Conservation (phyloP, 2,888 invertebrate genomes). For the Limulus polyphemus region DNA sequence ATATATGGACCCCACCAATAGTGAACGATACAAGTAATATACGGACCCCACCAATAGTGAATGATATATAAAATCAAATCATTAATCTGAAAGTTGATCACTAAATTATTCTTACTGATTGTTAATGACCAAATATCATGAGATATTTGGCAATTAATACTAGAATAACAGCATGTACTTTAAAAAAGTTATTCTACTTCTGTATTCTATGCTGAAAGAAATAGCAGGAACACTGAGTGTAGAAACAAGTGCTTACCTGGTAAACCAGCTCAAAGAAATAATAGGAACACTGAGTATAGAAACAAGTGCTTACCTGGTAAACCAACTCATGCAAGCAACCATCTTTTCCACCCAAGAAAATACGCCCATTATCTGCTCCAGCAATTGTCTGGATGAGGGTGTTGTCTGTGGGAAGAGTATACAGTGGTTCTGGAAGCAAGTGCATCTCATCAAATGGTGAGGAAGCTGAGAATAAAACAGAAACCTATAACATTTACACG, state of each 20-base stretch:
- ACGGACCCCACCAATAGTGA: too few relatives aligned
- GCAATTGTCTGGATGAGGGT: constrained; percentile 67
- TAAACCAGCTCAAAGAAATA: constrained; percentile 67
- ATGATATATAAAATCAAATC: too few relatives aligned
- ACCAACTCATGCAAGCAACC: constrained; percentile 87
- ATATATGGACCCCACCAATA: too few relatives aligned
- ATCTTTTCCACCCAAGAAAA: constrained; percentile 90
- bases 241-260: constrained; percentile 50
- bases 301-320: constrained; percentile 61
- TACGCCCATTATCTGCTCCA: constrained; percentile 67
- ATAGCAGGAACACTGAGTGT: background rate
- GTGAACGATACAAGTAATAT: too few relatives aligned
- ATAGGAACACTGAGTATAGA: background rate
- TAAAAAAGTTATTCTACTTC: background rate
- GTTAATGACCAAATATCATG: too few relatives aligned
- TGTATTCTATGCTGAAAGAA: background rate
- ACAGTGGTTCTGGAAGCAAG: constrained; percentile 85
- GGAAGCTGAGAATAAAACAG: background rate
- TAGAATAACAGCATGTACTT: too few relatives aligned
- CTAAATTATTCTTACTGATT: too few relatives aligned
- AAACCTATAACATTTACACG: too few relatives aligned
- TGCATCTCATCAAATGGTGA: constrained; percentile 52
- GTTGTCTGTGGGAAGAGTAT: constrained; percentile 79
- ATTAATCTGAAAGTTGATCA: too few relatives aligned
- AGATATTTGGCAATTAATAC: too few relatives aligned